Conservation (phyloP, 2,888 invertebrate species). For the Drosophila subsilvestris region DNA sequence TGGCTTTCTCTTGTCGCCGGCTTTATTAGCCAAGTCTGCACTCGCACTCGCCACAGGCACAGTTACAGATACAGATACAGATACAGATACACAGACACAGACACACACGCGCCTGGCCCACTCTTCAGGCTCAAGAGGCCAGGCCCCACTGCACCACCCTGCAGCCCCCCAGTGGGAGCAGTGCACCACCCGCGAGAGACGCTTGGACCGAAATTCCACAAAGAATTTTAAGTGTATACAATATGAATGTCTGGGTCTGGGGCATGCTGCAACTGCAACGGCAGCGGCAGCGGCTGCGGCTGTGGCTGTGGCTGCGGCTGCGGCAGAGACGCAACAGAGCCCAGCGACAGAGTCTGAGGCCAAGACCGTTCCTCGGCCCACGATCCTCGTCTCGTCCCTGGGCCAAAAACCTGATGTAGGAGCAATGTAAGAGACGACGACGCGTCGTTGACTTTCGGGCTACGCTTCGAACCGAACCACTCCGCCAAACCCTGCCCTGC, state of each 20-base stretch:
- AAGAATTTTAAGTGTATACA: constrained; percentile 77
- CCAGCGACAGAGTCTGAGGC: constrained; percentile 17
- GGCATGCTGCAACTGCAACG: constrained; percentile 52
- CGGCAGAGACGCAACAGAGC: constrained; percentile 3
- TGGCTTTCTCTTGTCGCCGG: constrained; percentile 82
- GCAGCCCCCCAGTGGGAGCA: background rate
- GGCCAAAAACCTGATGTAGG: constrained; percentile 64
- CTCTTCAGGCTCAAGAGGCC: constrained; percentile 20
- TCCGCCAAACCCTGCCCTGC: background rate
- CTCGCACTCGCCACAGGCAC: constrained; percentile 14
- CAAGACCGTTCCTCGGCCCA: constrained; percentile 42
- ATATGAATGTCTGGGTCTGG: constrained; percentile 77
- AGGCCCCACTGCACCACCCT: constrained; percentile 20
- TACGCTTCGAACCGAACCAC: constrained; percentile 6
- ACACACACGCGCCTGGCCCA: constrained; percentile 13
- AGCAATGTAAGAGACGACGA: constrained; percentile 58
- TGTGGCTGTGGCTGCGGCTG: constrained; percentile 16
- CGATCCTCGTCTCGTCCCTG: constrained; percentile 54
- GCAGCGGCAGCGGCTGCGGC: constrained; percentile 8
- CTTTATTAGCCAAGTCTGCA: constrained; percentile 76
- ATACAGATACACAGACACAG: constrained; percentile 1
- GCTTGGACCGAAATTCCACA: constrained; percentile 80
- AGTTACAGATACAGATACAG: constrained; percentile 1
- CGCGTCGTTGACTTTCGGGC: constrained; percentile 38
- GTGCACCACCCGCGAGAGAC: constrained; percentile 38